phyloP scores from a whole-genome alignment of 2,888 invertebrate species.

The Cerceris rybyensis region DNA sequence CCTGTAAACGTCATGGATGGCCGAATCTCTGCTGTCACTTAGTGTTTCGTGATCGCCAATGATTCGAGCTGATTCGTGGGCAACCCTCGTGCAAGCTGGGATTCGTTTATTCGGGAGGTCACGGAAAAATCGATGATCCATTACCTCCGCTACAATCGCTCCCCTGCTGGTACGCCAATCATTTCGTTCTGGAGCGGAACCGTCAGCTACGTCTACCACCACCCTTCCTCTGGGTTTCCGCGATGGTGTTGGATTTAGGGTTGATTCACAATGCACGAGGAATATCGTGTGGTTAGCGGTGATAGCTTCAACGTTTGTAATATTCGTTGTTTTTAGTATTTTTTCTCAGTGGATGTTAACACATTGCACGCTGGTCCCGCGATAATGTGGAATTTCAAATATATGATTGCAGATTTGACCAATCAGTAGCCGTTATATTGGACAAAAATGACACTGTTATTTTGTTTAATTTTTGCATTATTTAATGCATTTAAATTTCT shows the following conservation, averaged over 20 bases:
- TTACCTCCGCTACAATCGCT: conserved; percentile 51
- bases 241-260: conserved; percentile 65
- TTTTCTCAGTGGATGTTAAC: no score
- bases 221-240: conserved; percentile 20
- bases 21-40: neutral
- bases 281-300: no score
- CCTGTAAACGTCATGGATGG: neutral
- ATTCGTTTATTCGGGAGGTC: conserved; percentile 56
- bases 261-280: no score
- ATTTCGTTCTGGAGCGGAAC: conserved; percentile 66
- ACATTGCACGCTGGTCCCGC: no score
- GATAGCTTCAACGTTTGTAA: no score
- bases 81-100: conserved; percentile 23
- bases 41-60: neutral
- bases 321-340: no score
- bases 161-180: conserved; percentile 67
- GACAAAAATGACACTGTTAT: no score
- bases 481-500: no score
- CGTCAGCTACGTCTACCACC: conserved; percentile 49
- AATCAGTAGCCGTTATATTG: no score
- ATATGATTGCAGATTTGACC: no score
- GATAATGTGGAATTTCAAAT: no score
- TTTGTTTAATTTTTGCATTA: no score
- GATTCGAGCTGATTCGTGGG: conserved; percentile 26
- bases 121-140: conserved; percentile 63